Evolutionary conservation across 2,113 vertebrate species (phyloP), one percentile per base, ranked within the genome.

Genomic region (Silurus glanis): DNA sequence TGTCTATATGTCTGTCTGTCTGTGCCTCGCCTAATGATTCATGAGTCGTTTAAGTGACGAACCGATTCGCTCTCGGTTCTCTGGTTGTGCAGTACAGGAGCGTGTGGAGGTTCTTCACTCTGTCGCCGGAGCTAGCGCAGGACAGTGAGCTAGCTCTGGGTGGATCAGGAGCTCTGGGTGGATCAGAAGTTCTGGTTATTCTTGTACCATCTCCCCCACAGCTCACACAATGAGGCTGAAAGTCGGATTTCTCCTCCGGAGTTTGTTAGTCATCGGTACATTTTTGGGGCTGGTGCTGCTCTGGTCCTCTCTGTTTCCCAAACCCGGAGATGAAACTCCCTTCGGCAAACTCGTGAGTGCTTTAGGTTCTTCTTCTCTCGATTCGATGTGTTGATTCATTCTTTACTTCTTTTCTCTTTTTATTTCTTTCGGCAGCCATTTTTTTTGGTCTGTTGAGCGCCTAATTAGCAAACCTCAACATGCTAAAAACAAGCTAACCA

Each of bases 201-300:
- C 0, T 37, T 45, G 56, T 81, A 7, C 3, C 21, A 71, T 12
- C 78, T 49, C 49, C 78, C 49, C 49, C 13, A 49, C 64, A 23
- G 19, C 1, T 47, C 17, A 53, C 86, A 94, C 91, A 90, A 98
- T 98, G 97, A 96, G 97, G 93, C 91, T 98, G 82, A 97, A 97
- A 93, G 90, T 96, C 14, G 97, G 97, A 61, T 96, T 98, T 90
- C 87, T 98, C 87, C 90, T 97, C 61, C 96, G 97, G 90, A 96
- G 96, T 91, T 82, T 96, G 88, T 92, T 97, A 76, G 91, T 96
- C 69, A 88, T 96, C 78, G 96, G 96, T 74, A 96, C 96, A 80
- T 96, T 97, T 89, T 93, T 98, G 82, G 96, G 94, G 64, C 89
- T 98, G 47, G 88, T 98, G 87, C 90, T 97, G 80, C 94, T 98